Percentiles rank a stretch among this genome's conserved stretches.
phyloP scores from a whole-genome alignment of 2,888 invertebrate genomes.

The Penaeus monodon region DNA sequence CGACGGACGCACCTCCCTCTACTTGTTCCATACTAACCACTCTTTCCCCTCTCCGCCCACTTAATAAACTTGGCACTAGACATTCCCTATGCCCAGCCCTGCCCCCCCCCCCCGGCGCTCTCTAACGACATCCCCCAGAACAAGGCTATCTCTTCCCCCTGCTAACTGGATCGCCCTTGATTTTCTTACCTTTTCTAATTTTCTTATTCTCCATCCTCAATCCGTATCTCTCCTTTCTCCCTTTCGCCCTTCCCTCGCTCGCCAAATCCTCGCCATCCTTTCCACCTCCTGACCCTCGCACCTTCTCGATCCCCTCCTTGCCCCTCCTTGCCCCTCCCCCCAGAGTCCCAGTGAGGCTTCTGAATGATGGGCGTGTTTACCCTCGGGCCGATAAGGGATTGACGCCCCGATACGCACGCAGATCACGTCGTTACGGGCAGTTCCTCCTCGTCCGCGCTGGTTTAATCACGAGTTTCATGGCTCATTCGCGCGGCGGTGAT shows the following conservation, averaged over 20 bases:
- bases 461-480: slow-evolving; percentile 50
- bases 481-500: slow-evolving; percentile 46
- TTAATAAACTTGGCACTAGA: no score
- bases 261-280: slow-evolving; percentile 4
- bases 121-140: no score
- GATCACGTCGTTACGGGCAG: slow-evolving; percentile 50
- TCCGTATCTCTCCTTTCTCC: slow-evolving; percentile 17
- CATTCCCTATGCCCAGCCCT: no score
- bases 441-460: slow-evolving; percentile 41
- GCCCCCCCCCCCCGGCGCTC: no score
- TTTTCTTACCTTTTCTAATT: no score
- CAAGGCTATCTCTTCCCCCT: no score
- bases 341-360: slow-evolving; percentile 17
- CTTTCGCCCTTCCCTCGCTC: not conserved
- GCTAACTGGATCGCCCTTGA: no score
- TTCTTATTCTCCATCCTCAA: not conserved
- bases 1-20: slow-evolving; percentile 12
- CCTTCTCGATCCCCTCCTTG: not conserved
- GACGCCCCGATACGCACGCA: slow-evolving; percentile 53
- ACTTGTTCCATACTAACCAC: no score
- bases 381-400: slow-evolving; percentile 52
- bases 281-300: not conserved
- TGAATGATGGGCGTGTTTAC: slow-evolving; percentile 59
- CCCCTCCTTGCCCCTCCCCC: not conserved
- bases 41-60: no score